These are phyloP conservation scores for Sylvia atricapilla DNA, from an alignment of 2,113 vertebrate genomes.

Conservation along the genomic window DNA sequence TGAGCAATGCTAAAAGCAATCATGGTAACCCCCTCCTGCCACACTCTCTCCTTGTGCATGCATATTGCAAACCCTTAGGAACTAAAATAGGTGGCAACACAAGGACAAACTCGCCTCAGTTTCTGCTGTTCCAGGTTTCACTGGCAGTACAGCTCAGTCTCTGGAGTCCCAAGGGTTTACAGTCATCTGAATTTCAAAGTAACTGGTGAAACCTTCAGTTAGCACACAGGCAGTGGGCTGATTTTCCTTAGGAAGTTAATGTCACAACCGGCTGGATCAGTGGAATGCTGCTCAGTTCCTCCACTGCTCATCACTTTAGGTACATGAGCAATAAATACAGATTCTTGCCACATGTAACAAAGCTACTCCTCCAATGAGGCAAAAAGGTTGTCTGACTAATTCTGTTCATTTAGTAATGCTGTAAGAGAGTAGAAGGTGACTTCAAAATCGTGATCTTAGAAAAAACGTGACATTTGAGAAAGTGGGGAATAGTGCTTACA, in stretches of 20 bases:
- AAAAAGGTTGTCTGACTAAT: conserved; percentile 18
- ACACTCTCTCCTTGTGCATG: not conserved
- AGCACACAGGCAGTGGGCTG: not conserved
- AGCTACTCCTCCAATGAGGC: not conserved
- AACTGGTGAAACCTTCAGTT: not conserved
- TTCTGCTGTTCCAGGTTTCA: not conserved
- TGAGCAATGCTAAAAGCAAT: not conserved
- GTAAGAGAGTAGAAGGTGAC: not conserved
- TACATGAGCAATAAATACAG: not conserved
- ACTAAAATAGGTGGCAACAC: not conserved
- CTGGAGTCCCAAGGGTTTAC: not conserved
- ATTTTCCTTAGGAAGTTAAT: not conserved
- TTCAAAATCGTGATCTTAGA: not conserved
- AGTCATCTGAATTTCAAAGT: not conserved
- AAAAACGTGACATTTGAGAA: not conserved
- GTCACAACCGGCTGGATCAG: not conserved
- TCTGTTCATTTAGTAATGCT: not conserved
- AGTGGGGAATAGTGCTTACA: not conserved
- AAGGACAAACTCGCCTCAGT: not conserved
- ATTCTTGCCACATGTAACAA: not conserved
- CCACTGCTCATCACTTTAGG: not conserved
- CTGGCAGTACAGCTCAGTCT: not conserved
- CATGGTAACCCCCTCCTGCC: not conserved
- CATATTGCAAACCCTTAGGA: not conserved
- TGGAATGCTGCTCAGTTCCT: not conserved